phyloP scores from a whole-genome alignment of 35 echinoderm and acorn worm genomes.

The Apostichopus parvimensis region DNA sequence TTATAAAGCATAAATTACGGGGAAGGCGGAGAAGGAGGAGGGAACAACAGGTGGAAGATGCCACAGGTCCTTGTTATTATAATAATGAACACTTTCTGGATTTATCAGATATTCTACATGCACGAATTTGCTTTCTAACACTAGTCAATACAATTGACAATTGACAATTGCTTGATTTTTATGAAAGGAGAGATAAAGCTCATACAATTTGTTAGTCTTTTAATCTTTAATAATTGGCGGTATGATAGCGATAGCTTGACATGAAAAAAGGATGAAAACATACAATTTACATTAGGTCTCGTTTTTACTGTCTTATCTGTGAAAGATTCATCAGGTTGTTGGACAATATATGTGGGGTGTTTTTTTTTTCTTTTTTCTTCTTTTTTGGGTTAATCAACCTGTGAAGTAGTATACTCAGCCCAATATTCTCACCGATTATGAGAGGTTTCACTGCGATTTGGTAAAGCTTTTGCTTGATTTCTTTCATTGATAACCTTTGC shows the following conservation, averaged over 20 bases:
- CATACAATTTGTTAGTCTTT: too few relatives aligned
- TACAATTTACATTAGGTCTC: too few relatives aligned
- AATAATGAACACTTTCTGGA: slow-evolving; percentile 13
- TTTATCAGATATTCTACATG: slow-evolving; percentile 1
- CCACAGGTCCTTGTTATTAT: slow-evolving; percentile 36
- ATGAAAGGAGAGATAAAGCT: too few relatives aligned
- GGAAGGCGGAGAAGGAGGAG: neutral
- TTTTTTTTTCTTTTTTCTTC: neutral
- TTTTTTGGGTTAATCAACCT: neutral
- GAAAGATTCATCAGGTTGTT: too few relatives aligned
- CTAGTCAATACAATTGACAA: too few relatives aligned
- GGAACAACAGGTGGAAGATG: slow-evolving; percentile 40
- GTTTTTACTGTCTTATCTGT: too few relatives aligned
- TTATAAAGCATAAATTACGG: neutral
- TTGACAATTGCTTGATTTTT: too few relatives aligned
- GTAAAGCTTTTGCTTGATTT: neutral
- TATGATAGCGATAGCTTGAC: too few relatives aligned
- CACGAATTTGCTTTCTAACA: too few relatives aligned
- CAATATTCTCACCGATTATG: neutral
- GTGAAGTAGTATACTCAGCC: neutral
- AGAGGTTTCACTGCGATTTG: neutral
- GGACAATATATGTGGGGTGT: too few relatives aligned
- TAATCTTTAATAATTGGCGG: too few relatives aligned
- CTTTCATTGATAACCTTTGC: neutral
- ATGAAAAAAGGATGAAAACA: too few relatives aligned